Evolutionary conservation across 2,888 invertebrate genomes (phyloP).

Genomic region (Acronicta alni): DNA sequence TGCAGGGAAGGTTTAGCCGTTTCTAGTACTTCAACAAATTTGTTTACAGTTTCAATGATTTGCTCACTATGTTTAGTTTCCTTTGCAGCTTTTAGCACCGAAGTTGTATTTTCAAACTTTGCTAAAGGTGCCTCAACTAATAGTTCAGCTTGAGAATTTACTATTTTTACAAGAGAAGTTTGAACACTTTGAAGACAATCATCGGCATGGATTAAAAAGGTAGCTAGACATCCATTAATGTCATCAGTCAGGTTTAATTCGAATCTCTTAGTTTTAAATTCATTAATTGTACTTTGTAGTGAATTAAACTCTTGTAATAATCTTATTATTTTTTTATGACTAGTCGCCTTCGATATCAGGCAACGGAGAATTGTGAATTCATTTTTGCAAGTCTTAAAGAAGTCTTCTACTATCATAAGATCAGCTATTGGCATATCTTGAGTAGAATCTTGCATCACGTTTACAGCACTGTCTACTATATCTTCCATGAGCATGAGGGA

Average conservation of each 20-base stretch:
- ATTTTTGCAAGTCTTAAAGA: constrained; percentile 74
- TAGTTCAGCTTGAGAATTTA: constrained; percentile 70
- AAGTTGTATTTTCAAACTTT: constrained; percentile 61
- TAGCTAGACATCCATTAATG: constrained; percentile 62
- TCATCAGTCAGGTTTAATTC: constrained; percentile 66
- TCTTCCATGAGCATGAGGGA: constrained; percentile 71
- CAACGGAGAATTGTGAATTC: constrained; percentile 74
- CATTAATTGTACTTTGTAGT: constrained; percentile 66
- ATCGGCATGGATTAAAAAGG: constrained; percentile 69
- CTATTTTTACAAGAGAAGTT: constrained; percentile 66
- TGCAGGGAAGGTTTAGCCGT: constrained; percentile 59
- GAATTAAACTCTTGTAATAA: constrained; percentile 76
- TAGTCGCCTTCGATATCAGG: constrained; percentile 71
- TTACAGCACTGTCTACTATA: constrained; percentile 71
- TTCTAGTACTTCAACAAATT: constrained; percentile 56
- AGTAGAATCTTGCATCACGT: constrained; percentile 69
- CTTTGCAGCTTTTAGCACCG: constrained; percentile 47
- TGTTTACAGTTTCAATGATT: constrained; percentile 35
- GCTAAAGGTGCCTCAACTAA: constrained; percentile 67
- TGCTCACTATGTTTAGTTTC: constrained; percentile 41
- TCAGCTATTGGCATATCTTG: constrained; percentile 69
- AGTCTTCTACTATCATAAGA: constrained; percentile 73
- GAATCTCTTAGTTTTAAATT: constrained; percentile 66
- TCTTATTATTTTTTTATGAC: constrained; percentile 77
- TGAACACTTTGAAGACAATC: constrained; percentile 69